Evolutionary conservation across 2,888 invertebrate genomes (phyloP).

Genomic region (Chydorus sphaericus): DNA sequence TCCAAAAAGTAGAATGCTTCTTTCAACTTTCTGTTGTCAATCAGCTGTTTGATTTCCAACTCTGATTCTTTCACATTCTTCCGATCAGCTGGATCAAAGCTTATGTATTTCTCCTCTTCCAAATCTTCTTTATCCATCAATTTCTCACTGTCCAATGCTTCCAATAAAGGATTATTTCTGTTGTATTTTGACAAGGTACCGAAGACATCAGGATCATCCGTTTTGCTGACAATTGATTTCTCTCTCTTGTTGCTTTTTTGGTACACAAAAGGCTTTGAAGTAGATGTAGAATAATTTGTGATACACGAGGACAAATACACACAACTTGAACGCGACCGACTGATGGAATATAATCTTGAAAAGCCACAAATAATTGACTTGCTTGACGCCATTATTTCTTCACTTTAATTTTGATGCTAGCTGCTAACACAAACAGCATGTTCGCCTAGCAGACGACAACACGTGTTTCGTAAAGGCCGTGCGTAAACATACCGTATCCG

Average conservation of each 20-base stretch:
- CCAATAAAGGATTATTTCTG: background rate
- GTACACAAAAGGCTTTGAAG: too few species aligned
- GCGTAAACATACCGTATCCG: too few species aligned
- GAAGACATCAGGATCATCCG: slow-evolving; percentile 6
- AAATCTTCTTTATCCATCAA: background rate
- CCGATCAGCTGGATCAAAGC: background rate
- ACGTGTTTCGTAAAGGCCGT: too few species aligned
- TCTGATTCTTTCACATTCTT: slow-evolving; percentile 4
- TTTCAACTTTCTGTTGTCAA: slow-evolving; percentile 28
- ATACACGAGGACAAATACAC: too few species aligned
- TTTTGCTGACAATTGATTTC: background rate
- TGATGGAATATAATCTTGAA: too few species aligned
- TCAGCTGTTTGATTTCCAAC: slow-evolving; percentile 5
- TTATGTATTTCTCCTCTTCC: slow-evolving; percentile 5
- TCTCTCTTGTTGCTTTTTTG: background rate
- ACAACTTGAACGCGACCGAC: too few species aligned
- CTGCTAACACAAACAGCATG: too few species aligned
- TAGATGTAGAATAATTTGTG: too few species aligned
- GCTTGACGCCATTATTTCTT: too few species aligned
- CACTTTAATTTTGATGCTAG: too few species aligned
- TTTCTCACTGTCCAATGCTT: background rate
- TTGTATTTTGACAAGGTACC: background rate
- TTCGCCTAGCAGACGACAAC: too few species aligned
- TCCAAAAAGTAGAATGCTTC: slow-evolving; percentile 68
- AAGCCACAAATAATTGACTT: too few species aligned